Evolutionary conservation across 2,113 vertebrate species (phyloP).

Genomic region (Phrynosoma blainvillii): DNA sequence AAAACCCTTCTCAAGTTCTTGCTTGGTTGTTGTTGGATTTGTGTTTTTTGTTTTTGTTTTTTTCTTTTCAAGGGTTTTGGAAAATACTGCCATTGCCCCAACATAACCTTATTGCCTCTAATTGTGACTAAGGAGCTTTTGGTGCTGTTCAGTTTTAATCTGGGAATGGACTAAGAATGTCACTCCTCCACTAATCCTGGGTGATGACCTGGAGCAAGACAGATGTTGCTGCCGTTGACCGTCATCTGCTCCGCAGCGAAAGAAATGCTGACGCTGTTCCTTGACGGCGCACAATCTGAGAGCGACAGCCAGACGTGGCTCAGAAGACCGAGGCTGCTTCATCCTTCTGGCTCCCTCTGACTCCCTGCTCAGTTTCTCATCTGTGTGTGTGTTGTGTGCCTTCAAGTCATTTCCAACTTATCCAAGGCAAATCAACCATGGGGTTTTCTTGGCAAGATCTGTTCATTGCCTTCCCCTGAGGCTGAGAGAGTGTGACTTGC

Average conservation of each 20-base stretch:
- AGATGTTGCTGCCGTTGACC: neutral
- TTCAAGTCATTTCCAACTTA: too few species aligned
- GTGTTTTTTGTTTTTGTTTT: neutral
- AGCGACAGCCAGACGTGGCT: neutral
- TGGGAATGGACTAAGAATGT: slow-evolving; percentile 24
- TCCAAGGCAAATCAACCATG: too few species aligned
- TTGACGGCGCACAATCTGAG: neutral
- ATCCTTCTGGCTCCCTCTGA: neutral
- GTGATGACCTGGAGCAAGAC: neutral
- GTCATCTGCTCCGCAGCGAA: neutral
- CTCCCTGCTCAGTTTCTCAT: neutral
- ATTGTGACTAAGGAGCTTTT: slow-evolving; percentile 32
- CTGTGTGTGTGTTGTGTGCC: neutral
- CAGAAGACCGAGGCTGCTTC: too few species aligned
- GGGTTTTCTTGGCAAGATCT: too few species aligned
- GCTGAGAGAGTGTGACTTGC: too few species aligned
- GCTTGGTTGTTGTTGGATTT: too few species aligned
- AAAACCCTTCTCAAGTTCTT: neutral
- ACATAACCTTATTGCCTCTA: slow-evolving; percentile 8
- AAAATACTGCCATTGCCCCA: neutral
- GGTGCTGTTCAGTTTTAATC: slow-evolving; percentile 21
- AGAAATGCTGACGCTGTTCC: neutral
- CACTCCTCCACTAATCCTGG: slow-evolving; percentile 24
- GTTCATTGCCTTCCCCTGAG: too few species aligned
- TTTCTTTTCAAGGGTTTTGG: neutral